Evolutionary conservation across 1,140 invertebrate genomes (phyloP).

Genomic region (Eumaeus atala): DNA sequence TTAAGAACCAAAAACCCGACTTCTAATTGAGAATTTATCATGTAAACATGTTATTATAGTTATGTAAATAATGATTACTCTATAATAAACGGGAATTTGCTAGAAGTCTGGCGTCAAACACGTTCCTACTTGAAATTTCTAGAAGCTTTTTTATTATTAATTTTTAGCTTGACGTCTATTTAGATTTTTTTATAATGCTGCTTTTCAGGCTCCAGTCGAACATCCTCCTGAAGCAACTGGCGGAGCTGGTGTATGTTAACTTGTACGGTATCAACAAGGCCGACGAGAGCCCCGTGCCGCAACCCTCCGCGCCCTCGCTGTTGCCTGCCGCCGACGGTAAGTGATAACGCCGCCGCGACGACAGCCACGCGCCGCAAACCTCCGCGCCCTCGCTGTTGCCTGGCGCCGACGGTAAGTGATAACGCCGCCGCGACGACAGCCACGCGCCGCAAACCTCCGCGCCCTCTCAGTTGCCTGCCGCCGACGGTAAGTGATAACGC

Average conservation of each 20-base stretch:
- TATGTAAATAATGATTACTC: too few relatives aligned
- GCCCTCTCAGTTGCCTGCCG: slow-evolving; percentile 6
- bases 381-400: slow-evolving; percentile 5
- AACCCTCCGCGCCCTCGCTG: slow-evolving; percentile 10
- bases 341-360: slow-evolving; percentile 28
- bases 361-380: slow-evolving; percentile 42
- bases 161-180: too few relatives aligned
- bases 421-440: neutral
- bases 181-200: neutral
- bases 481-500: slow-evolving; percentile 39
- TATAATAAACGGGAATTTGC: too few relatives aligned
- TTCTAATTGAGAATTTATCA: too few relatives aligned
- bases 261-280: slow-evolving; percentile 67
- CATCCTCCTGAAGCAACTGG: slow-evolving; percentile 58
- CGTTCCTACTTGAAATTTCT: too few relatives aligned
- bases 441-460: neutral
- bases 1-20: too few relatives aligned
- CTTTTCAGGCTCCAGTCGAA: slow-evolving; percentile 52
- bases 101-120: too few relatives aligned
- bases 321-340: too few relatives aligned
- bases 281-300: slow-evolving; percentile 53
- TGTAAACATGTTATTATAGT: too few relatives aligned
- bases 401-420: too few relatives aligned
- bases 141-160: too few relatives aligned
- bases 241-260: slow-evolving; percentile 72